phyloP scores from a whole-genome alignment of 1,140 invertebrate genomes.

The Galendromus occidentalis region DNA sequence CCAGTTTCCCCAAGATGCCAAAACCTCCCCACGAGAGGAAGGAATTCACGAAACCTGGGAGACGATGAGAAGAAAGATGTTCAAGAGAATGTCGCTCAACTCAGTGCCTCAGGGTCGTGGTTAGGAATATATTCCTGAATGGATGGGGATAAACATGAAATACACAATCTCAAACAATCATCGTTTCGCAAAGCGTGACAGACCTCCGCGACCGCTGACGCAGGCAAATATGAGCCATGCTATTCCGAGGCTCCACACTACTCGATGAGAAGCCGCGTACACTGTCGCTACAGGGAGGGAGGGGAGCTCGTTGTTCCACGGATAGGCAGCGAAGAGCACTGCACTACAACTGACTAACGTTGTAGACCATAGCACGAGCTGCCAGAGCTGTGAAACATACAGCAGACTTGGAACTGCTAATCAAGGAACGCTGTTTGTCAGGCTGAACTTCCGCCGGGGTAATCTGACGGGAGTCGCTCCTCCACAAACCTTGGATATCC shows the following conservation, averaged over 20 bases:
- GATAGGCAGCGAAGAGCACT: conserved; percentile 15
- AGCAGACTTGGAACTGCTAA: not conserved
- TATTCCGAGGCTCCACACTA: conserved; percentile 16
- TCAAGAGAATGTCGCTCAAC: no score
- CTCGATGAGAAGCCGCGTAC: conserved; percentile 16
- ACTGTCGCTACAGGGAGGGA: conserved; percentile 12
- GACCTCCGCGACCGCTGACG: conserved; percentile 18
- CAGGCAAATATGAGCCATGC: conserved; percentile 17
- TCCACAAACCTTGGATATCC: not conserved
- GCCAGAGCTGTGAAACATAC: conserved; percentile 2
- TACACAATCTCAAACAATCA: not conserved
- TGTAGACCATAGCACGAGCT: conserved; percentile 13
- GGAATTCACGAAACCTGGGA: conserved; percentile 17
- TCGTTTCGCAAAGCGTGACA: not conserved
- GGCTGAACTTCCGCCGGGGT: no score
- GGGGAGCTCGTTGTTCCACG: conserved; percentile 14
- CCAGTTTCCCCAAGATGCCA: conserved; percentile 17
- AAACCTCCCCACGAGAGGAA: conserved; percentile 19
- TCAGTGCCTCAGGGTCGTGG: not conserved
- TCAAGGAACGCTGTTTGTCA: not conserved
- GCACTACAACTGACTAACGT: conserved; percentile 9
- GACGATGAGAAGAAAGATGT: not conserved
- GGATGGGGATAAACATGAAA: no score
- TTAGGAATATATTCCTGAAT: no score
- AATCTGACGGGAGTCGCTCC: no score